Evolutionary conservation across 2,888 invertebrate genomes (phyloP).

Genomic region (Corythucha ciliata): DNA sequence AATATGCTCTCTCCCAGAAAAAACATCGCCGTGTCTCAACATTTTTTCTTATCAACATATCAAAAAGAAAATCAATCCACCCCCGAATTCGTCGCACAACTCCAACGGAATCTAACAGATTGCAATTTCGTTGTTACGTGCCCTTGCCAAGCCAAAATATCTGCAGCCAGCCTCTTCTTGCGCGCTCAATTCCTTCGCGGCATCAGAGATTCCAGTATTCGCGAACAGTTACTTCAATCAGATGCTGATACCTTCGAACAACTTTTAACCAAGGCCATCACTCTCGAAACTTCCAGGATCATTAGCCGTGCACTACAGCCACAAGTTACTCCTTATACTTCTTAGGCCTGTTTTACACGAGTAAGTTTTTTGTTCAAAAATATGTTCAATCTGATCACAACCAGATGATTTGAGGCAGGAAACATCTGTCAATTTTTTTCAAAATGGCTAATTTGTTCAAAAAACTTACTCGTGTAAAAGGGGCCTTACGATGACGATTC

Average conservation of each 20-base stretch:
- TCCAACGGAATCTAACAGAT: too few species aligned
- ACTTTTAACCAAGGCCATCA: not conserved
- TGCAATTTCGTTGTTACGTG: conserved; percentile 9
- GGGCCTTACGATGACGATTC: too few species aligned
- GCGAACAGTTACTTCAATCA: conserved; percentile 17
- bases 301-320: conserved; percentile 8
- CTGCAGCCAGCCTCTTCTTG: conserved; percentile 13
- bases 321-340: not conserved
- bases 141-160: conserved; percentile 10
- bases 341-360: too few species aligned
- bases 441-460: too few species aligned
- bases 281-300: conserved; percentile 4
- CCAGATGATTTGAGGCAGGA: too few species aligned
- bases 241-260: conserved; percentile 2
- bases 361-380: too few species aligned
- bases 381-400: too few species aligned
- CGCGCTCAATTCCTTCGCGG: too few species aligned
- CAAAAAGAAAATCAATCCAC: conserved; percentile 16
- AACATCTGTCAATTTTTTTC: too few species aligned
- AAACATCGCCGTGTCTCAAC: conserved; percentile 20
- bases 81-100: conserved; percentile 18
- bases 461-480: too few species aligned
- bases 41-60: conserved; percentile 17
- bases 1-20: conserved; percentile 13
- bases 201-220: conserved; percentile 16